Conservation (phyloP, 1,140 invertebrate genomes). For the Drosophila rhopaloa region DNA sequence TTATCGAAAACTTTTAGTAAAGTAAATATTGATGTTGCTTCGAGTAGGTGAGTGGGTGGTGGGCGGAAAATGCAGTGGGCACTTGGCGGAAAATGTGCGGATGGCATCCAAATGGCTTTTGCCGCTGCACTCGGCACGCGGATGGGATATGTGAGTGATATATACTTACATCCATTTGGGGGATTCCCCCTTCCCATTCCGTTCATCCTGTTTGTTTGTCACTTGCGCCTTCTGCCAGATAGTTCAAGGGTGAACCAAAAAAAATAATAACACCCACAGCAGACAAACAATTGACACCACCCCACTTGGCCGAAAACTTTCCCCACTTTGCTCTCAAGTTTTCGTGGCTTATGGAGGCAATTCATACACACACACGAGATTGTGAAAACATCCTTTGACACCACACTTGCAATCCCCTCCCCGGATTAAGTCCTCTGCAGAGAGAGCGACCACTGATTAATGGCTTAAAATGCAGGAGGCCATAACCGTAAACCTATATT, state of each 20-base stretch:
- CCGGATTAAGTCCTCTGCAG: not conserved
- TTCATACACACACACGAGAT: not conserved
- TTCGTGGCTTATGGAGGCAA: conserved; percentile 12
- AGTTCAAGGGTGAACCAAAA: conserved; percentile 2
- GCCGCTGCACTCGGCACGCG: not conserved
- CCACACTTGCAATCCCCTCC: not conserved
- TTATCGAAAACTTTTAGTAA: conserved; percentile 38
- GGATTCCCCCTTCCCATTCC: not conserved
- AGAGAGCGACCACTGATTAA: conserved; percentile 23
- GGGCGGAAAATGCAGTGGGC: conserved; percentile 2
- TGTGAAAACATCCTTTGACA: not conserved
- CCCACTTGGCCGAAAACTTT: conserved; percentile 1
- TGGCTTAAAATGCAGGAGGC: conserved; percentile 19
- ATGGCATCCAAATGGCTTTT: conserved; percentile 18
- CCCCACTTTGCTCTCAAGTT: not conserved
- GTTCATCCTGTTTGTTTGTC: conserved; percentile 4
- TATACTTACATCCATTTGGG: not conserved
- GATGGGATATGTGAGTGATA: conserved; percentile 5
- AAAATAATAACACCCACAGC: not conserved
- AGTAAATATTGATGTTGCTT: conserved; percentile 21
- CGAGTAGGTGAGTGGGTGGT: conserved; percentile 1
- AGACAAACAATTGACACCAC: conserved; percentile 3
- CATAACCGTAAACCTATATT: conserved; percentile 25
- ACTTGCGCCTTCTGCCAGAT: conserved; percentile 8
- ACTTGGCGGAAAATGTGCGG: conserved; percentile 16